Percentiles rank a stretch among this genome's conserved stretches.
These are phyloP conservation scores for Tupiocoris notatus DNA, from an alignment of 2,888 invertebrate genomes.

Conservation along the genomic window DNA sequence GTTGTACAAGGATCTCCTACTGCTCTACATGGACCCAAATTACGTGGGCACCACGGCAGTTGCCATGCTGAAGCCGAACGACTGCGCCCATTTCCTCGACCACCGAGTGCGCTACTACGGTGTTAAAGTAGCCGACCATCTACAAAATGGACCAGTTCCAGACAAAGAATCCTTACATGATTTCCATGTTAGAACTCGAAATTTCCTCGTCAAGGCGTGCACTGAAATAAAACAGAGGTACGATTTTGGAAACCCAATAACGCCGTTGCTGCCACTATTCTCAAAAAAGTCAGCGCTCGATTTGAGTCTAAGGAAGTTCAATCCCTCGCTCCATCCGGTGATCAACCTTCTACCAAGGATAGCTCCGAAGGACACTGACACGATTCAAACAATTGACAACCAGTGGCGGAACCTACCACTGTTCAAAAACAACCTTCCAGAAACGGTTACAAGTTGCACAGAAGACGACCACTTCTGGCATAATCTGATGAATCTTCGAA, in stretches of 20 bases:
- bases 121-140: background rate
- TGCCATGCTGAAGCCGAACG: background rate
- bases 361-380: background rate
- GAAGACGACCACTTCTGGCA: too few species aligned
- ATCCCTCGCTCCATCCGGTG: background rate
- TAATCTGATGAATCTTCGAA: too few species aligned
- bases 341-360: background rate
- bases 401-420: background rate
- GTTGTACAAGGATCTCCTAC: background rate
- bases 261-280: background rate
- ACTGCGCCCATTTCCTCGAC: background rate
- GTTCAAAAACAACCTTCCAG: too few species aligned
- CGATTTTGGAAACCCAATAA: background rate
- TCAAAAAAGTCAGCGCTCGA: background rate
- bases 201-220: background rate
- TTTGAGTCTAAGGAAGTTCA: background rate
- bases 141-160: background rate
- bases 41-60: background rate
- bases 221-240: background rate
- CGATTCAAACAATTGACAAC: background rate
- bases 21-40: background rate
- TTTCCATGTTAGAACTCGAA: background rate
- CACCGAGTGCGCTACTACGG: background rate
- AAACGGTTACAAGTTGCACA: too few species aligned
- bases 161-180: background rate